Evolutionary conservation across 2,888 invertebrate genomes (phyloP).

Genomic region (Caenorhabditis sp.): DNA sequence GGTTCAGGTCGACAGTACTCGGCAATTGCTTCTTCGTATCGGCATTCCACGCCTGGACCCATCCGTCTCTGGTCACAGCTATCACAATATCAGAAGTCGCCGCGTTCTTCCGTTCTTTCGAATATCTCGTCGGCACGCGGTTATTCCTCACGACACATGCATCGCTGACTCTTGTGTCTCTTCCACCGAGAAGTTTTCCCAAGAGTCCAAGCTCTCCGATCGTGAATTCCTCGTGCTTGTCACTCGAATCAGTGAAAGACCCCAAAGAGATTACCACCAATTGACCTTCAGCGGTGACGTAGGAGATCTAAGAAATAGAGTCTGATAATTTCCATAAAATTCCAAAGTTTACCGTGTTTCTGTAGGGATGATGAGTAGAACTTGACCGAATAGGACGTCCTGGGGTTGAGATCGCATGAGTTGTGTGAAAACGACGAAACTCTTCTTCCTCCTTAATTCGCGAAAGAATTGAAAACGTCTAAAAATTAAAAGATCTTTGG

Average conservation of each 20-base stretch:
- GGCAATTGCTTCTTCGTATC: slow-evolving; percentile 39
- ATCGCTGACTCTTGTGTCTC: slow-evolving; percentile 35
- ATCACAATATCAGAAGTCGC: slow-evolving; percentile 36
- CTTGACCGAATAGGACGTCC: slow-evolving; percentile 60
- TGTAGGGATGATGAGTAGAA: slow-evolving; percentile 47
- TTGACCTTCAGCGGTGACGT: slow-evolving; percentile 65
- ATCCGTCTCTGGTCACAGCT: slow-evolving; percentile 54
- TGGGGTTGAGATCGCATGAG: slow-evolving; percentile 53
- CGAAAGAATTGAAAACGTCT: slow-evolving; percentile 50
- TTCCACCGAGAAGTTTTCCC: slow-evolving; percentile 23
- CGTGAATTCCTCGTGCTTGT: slow-evolving; percentile 44
- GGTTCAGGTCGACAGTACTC: slow-evolving; percentile 29
- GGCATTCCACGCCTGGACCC: slow-evolving; percentile 58
- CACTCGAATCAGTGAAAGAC: slow-evolving; percentile 24
- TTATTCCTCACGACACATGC: slow-evolving; percentile 36
- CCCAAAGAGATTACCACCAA: slow-evolving; percentile 59
- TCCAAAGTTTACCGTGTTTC: slow-evolving; percentile 47
- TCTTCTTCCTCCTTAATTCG: slow-evolving; percentile 61
- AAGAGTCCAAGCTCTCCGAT: slow-evolving; percentile 39
- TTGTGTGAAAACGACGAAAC: slow-evolving; percentile 50
- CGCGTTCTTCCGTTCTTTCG: slow-evolving; percentile 12
- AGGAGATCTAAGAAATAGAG: slow-evolving; percentile 54
- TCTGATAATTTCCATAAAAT: too few species aligned
- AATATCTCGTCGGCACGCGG: background rate
- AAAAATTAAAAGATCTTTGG: background rate